These are phyloP conservation scores for Drosophila ambigua DNA, from an alignment of 1,140 invertebrate species.

Conservation along the genomic window DNA sequence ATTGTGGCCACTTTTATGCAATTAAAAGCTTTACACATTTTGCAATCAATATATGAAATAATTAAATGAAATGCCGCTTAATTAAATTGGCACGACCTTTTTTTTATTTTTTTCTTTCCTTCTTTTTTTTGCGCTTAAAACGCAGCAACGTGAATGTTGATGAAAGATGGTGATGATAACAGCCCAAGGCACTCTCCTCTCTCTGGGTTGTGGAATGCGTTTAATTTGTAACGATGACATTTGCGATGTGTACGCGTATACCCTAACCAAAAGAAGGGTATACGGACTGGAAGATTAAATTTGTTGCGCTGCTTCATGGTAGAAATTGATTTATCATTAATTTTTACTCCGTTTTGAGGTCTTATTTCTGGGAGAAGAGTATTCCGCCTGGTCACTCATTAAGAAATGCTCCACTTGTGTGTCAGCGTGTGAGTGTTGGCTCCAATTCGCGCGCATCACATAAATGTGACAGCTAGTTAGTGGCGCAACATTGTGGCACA, in stretches of 20 bases:
- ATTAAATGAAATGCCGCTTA: conserved; percentile 78
- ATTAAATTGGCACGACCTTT: conserved; percentile 78
- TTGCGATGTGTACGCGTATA: conserved; percentile 21
- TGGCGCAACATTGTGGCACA: conserved; percentile 23
- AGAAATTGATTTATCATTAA: too few relatives aligned
- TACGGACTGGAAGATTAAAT: too few relatives aligned
- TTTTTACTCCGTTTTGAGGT: too few relatives aligned
- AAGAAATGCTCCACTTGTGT: conserved; percentile 32
- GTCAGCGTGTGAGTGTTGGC: conserved; percentile 27
- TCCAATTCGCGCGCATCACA: conserved; percentile 65
- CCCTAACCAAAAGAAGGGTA: conserved; percentile 18
- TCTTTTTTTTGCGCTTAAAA: conserved; percentile 28
- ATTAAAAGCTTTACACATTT: conserved; percentile 77
- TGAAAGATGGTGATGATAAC: conserved; percentile 66
- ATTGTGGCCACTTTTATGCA: conserved; percentile 55
- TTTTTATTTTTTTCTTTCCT: too few relatives aligned
- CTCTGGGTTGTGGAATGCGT: conserved; percentile 53
- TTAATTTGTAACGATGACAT: conserved; percentile 69
- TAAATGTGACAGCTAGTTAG: conserved; percentile 79
- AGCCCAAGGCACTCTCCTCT: conserved; percentile 29
- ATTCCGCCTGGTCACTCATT: not conserved
- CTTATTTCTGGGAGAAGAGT: not conserved
- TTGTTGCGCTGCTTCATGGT: too few relatives aligned
- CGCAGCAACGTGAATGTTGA: conserved; percentile 46
- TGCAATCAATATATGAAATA: conserved; percentile 74